Conservation (phyloP, 2,797 vertebrate genomes). For the Rhinophrynus dorsalis region DNA sequence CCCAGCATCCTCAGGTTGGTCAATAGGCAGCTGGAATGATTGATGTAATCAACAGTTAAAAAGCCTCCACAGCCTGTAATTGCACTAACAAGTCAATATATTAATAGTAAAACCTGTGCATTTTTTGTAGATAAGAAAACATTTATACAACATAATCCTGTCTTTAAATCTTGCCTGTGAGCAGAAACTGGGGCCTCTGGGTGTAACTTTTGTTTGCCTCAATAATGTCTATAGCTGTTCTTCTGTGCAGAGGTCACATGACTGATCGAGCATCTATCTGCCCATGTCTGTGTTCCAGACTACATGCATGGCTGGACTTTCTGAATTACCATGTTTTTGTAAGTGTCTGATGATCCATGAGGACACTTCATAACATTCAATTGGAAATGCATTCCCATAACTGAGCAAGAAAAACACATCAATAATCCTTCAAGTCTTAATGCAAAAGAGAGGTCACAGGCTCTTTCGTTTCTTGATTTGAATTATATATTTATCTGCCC, state of each 20-base stretch:
- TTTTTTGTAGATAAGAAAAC: background rate
- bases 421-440: background rate
- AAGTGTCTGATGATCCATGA: conserved; percentile 24
- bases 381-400: conserved; percentile 23
- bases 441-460: background rate
- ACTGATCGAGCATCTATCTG: background rate
- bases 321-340: conserved; percentile 31
- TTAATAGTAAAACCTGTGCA: conserved; percentile 3
- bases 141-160: conserved; percentile 5
- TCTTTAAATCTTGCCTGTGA: background rate
- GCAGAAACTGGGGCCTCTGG: background rate
- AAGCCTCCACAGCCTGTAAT: background rate
- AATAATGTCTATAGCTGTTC: background rate
- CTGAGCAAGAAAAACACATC: background rate
- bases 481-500: no score
- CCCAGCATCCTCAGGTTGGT: no score
- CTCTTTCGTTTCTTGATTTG: no score
- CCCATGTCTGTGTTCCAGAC: conserved; percentile 33
- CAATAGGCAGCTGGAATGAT: no score
- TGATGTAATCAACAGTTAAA: no score
- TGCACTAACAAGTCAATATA: background rate
- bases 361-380: conserved; percentile 15
- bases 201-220: background rate
- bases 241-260: background rate
- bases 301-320: conserved; percentile 20